Percentiles rank a stretch among this genome's conserved stretches.
These are phyloP conservation scores for Latrodectus elegans DNA, from an alignment of 2,888 invertebrate species.

Conservation along the genomic window DNA sequence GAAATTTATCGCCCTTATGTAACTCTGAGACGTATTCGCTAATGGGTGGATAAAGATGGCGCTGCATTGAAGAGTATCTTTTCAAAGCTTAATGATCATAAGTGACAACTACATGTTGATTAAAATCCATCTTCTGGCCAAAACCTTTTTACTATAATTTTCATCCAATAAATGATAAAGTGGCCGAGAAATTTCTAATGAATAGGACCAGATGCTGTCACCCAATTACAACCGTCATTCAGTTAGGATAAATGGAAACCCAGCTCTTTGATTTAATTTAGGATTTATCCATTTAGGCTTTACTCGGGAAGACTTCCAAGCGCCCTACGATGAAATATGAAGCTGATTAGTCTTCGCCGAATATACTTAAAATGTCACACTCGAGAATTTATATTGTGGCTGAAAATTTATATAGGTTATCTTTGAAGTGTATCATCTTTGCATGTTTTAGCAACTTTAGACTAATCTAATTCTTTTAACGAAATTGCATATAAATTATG, in stretches of 20 bases:
- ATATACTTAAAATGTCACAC: background rate
- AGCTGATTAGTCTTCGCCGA: background rate
- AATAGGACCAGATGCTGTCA: conserved; percentile 16
- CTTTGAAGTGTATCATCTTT: background rate
- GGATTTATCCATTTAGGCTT: conserved; percentile 13
- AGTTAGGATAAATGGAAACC: conserved; percentile 15
- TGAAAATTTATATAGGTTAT: background rate
- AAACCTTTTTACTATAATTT: conserved; percentile 15
- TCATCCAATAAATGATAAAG: conserved; percentile 33
- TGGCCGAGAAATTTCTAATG: conserved; percentile 15
- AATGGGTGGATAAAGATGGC: conserved; percentile 5
- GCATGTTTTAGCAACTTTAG: no score
- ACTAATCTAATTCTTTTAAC: no score
- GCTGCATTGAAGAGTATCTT: background rate
- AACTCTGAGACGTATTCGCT: no score
- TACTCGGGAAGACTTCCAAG: background rate
- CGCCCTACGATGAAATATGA: background rate
- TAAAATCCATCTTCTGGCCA: background rate
- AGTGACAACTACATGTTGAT: background rate
- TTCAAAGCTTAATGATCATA: background rate
- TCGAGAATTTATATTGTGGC: background rate
- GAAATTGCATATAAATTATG: no score
- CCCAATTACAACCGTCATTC: conserved; percentile 12
- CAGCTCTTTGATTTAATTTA: conserved; percentile 4
- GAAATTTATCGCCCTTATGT: no score